Base-by-base conservation (phyloP, 92 coral and sea anemone species). In the Phenganax stokvisi region DNA sequence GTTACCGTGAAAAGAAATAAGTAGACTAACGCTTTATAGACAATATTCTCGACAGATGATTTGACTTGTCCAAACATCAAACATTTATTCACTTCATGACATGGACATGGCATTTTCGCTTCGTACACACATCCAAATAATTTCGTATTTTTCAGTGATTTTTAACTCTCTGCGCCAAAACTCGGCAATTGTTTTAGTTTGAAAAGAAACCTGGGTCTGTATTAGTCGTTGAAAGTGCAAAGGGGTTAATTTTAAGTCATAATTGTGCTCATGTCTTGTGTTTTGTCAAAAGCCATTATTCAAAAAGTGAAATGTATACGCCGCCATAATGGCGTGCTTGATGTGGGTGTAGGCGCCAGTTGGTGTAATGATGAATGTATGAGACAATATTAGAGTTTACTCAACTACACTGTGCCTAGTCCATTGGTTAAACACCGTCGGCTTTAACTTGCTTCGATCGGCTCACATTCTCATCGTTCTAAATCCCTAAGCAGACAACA, bases 401-500 rank as follows among this genome's bases (percentile, higher is more conserved):
- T 64, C 69, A 79, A 79, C 83, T 79, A 61, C 53, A 79, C 65
- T 79, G 83, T 79, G 68, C 83, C 74, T 63, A 79, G 83, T 47
- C 74, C 83, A 62, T 79, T 79, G 69, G 74, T 61, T 64, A 79
- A 72, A 79, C 69, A 79, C 31, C 51, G 83, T 62, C 83, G 74
- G 83, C 83, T 79, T 79, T 79, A 79, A 79, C 73, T 73, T 79
- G 83, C 83, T 79, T 60, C 71, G 52, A 62, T 54, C 83, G 61
- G 83, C 83, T 51, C 83, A 79, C 62, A 31, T 52, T 64, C 83
- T 64, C 83, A 79, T 65, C 83, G 52, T 12, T 12, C 31, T 79
- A 79, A 79, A 79, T 79, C 83, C 83, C 83, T 79, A 57, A 79
- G 74, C 83, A 79, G 83, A 79, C 83, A 79, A 65, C 60, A 79